These are phyloP conservation scores for Eurytoma californica DNA, from an alignment of 2,888 invertebrate species.

Conservation along the genomic window DNA sequence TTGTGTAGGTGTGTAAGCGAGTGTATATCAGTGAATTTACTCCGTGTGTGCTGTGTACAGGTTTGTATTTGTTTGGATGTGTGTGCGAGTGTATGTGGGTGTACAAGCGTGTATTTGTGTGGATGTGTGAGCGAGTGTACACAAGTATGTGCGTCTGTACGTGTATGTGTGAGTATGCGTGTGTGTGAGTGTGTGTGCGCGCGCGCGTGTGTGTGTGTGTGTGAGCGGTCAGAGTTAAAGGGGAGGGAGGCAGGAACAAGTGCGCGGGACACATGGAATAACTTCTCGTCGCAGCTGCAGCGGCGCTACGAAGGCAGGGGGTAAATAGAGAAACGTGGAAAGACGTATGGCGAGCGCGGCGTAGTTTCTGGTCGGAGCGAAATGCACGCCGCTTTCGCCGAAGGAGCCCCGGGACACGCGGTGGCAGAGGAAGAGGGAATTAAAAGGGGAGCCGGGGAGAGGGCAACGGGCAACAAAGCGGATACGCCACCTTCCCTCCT, in stretches of 20 bases:
- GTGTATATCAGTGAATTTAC: too few species aligned
- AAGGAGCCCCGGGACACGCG: slow-evolving; percentile 12
- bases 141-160: not conserved
- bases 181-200: too few species aligned
- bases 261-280: slow-evolving; percentile 39
- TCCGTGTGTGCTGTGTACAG: too few species aligned
- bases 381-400: not conserved
- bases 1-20: too few species aligned
- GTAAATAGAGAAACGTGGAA: slow-evolving; percentile 38
- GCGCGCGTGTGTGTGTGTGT: too few species aligned
- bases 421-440: slow-evolving; percentile 29
- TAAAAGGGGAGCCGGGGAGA: slow-evolving; percentile 22
- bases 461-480: too few species aligned
- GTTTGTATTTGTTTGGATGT: too few species aligned
- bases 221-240: slow-evolving; percentile 19
- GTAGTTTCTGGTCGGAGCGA: not conserved
- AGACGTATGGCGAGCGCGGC: not conserved
- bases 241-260: slow-evolving; percentile 21
- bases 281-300: slow-evolving; percentile 33
- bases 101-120: not conserved
- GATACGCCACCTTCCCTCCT: too few species aligned
- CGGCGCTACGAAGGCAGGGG: slow-evolving; percentile 12
- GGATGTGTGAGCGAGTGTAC: too few species aligned
- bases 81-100: too few species aligned
- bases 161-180: not conserved